Evolutionary conservation across 2,888 invertebrate genomes (phyloP), one percentile per base, ranked within the genome.

Genomic region (Sinopyrophorus schimmeli): DNA sequence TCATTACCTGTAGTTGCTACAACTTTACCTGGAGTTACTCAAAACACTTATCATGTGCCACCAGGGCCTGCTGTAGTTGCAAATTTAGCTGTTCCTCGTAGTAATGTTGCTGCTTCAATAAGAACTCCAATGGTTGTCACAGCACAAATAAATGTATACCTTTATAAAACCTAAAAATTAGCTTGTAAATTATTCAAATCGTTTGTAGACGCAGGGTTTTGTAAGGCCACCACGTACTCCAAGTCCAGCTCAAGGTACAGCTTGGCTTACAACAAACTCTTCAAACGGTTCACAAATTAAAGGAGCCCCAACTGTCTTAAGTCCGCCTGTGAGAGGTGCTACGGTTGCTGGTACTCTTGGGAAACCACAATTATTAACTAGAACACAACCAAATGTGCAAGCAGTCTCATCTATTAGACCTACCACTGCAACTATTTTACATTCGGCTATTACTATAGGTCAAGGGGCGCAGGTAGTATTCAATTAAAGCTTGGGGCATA

Each of bases 31-130:
- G 38, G 58, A 14, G 71, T 70, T 5, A 67, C 72, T 9, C 49
- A 49, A 17, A 49, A 34, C 16, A 49, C 49, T 6, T 74, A 72
- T 56, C 74, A 74, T 61, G 74, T 74, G 3, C 74, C 74, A 4
- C 63, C 81, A 47, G 87, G 87, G 1, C 80, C 87, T 9, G 87
- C 87, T 0, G 86, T 86, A 6, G 87, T 87, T 2, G 87, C 87
- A 0, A 87, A 84, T 54, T 78, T 88, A 11, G 82, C 87, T 6
- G 83, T 86, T 4, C 83, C 87, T 0, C 79, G 87, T 42, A 77
- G 79, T 20, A 78, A 80, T 47, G 82, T 85, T 3, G 79, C 82
- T 7, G 57, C 65, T 16, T 18, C 48, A 11, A 71, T 74, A 7
- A 61, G 74, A 40, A 64, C 69, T 6, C 71, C 73, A 7, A 65